Evolutionary conservation across 2,888 invertebrate species (phyloP), one percentile per base, ranked within the genome.

Genomic region (Notocelia uddmanniana): DNA sequence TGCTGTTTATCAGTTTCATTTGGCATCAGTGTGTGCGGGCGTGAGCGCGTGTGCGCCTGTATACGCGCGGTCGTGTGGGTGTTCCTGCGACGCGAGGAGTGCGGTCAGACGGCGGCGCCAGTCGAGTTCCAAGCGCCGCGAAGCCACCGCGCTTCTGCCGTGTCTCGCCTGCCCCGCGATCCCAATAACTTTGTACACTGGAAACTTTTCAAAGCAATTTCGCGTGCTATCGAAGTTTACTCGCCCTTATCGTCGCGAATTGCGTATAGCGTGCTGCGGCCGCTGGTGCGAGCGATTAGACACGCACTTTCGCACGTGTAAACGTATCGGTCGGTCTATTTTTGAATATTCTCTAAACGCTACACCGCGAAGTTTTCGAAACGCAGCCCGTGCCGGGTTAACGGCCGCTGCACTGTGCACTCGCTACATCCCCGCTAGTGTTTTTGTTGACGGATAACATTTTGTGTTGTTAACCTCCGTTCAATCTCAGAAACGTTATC

Each of bases 341-440:
- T 93, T 92, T 92, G 93, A 92, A 91, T 93, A 91, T 91, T 89
- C 89, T 91, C 89, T 90, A 90, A 92, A 91, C 93, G 89, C 89
- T 88, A 86, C 88, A 83, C 85, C 84, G 89, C 88, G 85, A 91
- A 92, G 92, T 93, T 93, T 93, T 92, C 91, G 92, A 92, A 92
- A 93, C 93, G 92, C 90, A 90, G 85, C 84, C 87, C 88, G 86
- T 85, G 87, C 77, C 91, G 92, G 93, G 93, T 93, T 84, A 93
- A 93, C 92, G 93, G 86, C 93, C 93, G 89, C 91, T 81, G 89
- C 86, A 66, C 86, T 85, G 87, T 91, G 91, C 92, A 89, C 82
- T 83, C 91, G 92, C 92, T 92, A 85, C 85, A 86, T 86, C 85
- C 85, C 86, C 86, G 69, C 89, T 87, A 87, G 92, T 93, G 92